Evolutionary conservation across 2,888 invertebrate species (phyloP).

Genomic region (Campoplex nolae): DNA sequence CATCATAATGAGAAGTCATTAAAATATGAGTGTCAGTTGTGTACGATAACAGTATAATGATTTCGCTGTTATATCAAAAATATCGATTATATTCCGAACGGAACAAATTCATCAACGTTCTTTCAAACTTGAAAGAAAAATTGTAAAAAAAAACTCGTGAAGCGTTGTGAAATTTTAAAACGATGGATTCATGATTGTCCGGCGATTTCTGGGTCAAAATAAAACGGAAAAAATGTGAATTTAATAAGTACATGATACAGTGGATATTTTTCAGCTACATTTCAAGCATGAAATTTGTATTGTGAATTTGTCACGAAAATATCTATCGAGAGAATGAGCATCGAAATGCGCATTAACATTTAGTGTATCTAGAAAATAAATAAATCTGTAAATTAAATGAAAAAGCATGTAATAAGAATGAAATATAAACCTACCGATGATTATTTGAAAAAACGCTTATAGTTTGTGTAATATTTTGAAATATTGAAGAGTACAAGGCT

Average conservation of each 20-base stretch:
- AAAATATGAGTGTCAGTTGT: background rate
- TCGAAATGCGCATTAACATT: background rate
- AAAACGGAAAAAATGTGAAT: background rate
- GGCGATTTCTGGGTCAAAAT: background rate
- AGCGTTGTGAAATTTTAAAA: background rate
- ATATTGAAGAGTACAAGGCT: conserved; percentile 9
- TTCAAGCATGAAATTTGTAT: conserved; percentile 6
- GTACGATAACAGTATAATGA: background rate
- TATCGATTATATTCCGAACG: no score
- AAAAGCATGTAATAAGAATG: background rate
- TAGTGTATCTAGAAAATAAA: conserved; percentile 26
- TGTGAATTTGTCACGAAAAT: background rate
- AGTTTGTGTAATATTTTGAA: conserved; percentile 18
- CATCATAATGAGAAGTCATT: background rate
- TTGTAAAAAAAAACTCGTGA: background rate
- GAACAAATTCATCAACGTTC: background rate
- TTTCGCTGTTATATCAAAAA: background rate
- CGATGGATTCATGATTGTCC: background rate
- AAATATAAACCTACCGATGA: background rate
- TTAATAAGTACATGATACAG: conserved; percentile 3
- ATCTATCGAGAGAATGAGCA: conserved; percentile 2
- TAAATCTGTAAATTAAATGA: conserved; percentile 33
- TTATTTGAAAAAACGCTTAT: conserved; percentile 19
- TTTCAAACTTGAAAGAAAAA: background rate
- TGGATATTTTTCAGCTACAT: conserved; percentile 8